These are phyloP conservation scores for Lampris megalopsis DNA, from an alignment of 2,113 vertebrate species.

Conservation along the genomic window DNA sequence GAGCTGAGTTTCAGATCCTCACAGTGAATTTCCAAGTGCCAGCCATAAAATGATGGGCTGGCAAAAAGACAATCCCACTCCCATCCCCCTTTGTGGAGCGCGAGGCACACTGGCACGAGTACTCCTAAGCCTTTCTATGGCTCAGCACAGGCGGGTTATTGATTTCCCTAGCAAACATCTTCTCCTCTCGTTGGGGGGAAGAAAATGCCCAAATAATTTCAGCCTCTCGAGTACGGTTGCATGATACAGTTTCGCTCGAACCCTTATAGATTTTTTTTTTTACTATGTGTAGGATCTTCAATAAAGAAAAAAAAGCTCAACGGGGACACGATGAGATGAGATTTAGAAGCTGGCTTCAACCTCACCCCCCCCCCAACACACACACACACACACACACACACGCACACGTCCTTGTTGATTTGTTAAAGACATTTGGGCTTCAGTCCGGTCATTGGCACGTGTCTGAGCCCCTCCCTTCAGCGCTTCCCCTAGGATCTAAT, in stretches of 20 bases:
- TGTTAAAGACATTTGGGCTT: not conserved
- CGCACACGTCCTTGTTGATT: not conserved
- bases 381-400: too few relatives aligned
- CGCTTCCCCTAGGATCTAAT: conserved; percentile 28
- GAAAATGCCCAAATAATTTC: conserved; percentile 4
- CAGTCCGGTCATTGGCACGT: not conserved
- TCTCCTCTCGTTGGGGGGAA: conserved; percentile 13
- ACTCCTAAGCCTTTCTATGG: conserved; percentile 10
- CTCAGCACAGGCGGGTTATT: not conserved
- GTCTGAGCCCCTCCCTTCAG: not conserved
- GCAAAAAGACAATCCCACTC: conserved; percentile 62
- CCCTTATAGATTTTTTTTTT: not conserved
- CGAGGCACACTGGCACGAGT: not conserved
- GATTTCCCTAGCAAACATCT: conserved; percentile 32
- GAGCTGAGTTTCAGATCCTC: conserved; percentile 49
- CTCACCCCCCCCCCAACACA: too few relatives aligned
- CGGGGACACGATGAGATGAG: not conserved
- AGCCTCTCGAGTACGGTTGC: not conserved
- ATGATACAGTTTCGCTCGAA: not conserved
- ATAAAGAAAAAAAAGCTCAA: not conserved
- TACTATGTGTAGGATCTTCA: not conserved
- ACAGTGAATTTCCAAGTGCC: conserved; percentile 28
- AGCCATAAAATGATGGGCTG: conserved; percentile 56
- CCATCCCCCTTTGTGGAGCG: not conserved
- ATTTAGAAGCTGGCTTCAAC: too few relatives aligned